Evolutionary conservation across 1,140 invertebrate species (phyloP).

Genomic region (Limonius californicus): DNA sequence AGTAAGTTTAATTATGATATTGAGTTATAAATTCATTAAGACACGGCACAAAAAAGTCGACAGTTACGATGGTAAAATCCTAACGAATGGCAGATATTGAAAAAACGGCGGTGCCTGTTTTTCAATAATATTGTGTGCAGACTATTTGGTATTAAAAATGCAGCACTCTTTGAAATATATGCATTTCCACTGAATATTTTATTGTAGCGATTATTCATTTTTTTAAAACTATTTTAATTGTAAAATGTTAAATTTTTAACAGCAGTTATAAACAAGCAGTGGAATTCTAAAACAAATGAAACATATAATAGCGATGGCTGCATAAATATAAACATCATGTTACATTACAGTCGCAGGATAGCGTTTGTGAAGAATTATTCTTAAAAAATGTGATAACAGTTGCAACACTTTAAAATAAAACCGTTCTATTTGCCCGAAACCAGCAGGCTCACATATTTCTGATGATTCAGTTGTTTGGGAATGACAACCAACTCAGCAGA

Average conservation of each 20-base stretch:
- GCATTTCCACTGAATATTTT: conserved; percentile 25
- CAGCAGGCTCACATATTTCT: conserved; percentile 18
- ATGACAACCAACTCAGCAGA: conserved; percentile 25
- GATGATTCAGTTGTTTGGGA: conserved; percentile 30
- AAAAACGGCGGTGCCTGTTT: conserved; percentile 2
- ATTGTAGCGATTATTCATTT: conserved; percentile 15
- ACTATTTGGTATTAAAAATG: conserved; percentile 15
- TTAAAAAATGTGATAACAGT: conserved; percentile 19
- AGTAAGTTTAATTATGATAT: too few relatives aligned
- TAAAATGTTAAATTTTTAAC: not conserved
- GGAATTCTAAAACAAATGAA: conserved; percentile 27
- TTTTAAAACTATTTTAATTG: conserved; percentile 12
- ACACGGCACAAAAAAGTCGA: conserved; percentile 14
- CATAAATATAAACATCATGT: conserved; percentile 41
- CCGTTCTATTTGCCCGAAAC: conserved; percentile 25
- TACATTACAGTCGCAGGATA: conserved; percentile 33
- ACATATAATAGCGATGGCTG: conserved; percentile 29
- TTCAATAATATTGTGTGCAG: conserved; percentile 9
- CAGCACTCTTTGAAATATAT: conserved; percentile 4
- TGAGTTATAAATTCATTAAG: conserved; percentile 9
- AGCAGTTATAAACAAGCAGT: conserved; percentile 26
- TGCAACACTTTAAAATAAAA: too few relatives aligned
- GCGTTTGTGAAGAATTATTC: conserved; percentile 18
- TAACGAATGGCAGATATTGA: conserved; percentile 5
- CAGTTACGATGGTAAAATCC: not conserved